Evolutionary conservation across 2,113 vertebrate species (phyloP).

Genomic region (Pipa parva): DNA sequence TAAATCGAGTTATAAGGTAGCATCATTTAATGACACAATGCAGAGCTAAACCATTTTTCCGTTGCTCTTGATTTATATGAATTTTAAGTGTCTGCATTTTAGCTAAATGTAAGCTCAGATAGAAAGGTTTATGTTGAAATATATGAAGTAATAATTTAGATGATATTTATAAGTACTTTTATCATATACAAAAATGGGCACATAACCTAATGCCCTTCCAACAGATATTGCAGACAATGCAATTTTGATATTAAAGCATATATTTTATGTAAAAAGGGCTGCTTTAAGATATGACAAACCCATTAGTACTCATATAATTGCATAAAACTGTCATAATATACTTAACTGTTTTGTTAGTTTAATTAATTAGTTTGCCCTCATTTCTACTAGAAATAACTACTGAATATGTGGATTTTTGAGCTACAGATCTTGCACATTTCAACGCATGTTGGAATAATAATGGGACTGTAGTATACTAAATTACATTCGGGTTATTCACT

Average conservation of each 20-base stretch:
- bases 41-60: background rate
- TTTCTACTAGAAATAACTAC: constrained; percentile 14
- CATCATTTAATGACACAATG: no score
- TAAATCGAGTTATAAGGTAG: no score
- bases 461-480: no score
- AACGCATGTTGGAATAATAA: no score
- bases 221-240: constrained; percentile 16
- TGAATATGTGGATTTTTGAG: no score
- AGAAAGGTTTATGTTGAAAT: background rate
- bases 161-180: constrained; percentile 8
- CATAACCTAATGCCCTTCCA: constrained; percentile 17
- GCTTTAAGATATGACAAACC: constrained; percentile 28
- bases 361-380: constrained; percentile 25
- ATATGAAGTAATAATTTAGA: constrained; percentile 2
- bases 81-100: background rate
- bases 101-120: background rate
- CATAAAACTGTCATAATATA: constrained; percentile 34
- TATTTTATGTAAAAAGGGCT: constrained; percentile 34
- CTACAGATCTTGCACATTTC: no score
- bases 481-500: no score
- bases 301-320: constrained; percentile 38
- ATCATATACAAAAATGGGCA: constrained; percentile 3
- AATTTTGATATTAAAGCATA: constrained; percentile 31
- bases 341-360: constrained; percentile 23
- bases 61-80: background rate